Conservation (phyloP, 2,113 vertebrate species). For the Grus americana region DNA sequence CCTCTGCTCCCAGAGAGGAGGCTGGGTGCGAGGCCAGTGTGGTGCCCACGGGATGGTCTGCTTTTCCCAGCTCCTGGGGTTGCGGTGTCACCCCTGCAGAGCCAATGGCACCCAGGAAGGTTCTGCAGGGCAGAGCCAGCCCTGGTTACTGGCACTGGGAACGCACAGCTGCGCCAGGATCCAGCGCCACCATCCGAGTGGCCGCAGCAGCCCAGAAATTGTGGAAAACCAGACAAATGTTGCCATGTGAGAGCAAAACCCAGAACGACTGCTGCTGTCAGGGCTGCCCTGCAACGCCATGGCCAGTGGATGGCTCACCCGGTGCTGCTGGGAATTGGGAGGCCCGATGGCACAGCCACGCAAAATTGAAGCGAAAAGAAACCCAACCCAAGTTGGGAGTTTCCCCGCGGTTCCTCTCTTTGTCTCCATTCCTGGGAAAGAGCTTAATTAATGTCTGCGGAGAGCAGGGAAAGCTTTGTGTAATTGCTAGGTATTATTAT, state of each 20-base stretch:
- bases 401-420: slow-evolving; percentile 26
- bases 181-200: accelerated
- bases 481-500: slow-evolving; percentile 53
- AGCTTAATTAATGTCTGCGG: slow-evolving; percentile 44
- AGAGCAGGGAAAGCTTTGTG: slow-evolving; percentile 34
- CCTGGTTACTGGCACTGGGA: accelerated
- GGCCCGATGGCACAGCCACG: background rate
- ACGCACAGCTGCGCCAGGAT: accelerated
- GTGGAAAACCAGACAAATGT: background rate
- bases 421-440: slow-evolving; percentile 13
- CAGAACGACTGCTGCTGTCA: accelerated
- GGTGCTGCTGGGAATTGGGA: background rate
- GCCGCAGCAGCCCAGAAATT: background rate
- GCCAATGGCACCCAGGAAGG: background rate
- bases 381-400: background rate
- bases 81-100: background rate
- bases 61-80: background rate
- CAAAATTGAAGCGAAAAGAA: background rate
- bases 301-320: accelerated
- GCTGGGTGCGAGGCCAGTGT: accelerated
- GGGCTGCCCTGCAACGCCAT: background rate
- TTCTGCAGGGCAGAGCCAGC: background rate
- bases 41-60: accelerated
- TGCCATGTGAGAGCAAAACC: background rate
- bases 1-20: background rate